Evolutionary conservation across 2,888 invertebrate species (phyloP), one percentile per base, ranked within the genome.

Genomic region (Doris montereyensis): DNA sequence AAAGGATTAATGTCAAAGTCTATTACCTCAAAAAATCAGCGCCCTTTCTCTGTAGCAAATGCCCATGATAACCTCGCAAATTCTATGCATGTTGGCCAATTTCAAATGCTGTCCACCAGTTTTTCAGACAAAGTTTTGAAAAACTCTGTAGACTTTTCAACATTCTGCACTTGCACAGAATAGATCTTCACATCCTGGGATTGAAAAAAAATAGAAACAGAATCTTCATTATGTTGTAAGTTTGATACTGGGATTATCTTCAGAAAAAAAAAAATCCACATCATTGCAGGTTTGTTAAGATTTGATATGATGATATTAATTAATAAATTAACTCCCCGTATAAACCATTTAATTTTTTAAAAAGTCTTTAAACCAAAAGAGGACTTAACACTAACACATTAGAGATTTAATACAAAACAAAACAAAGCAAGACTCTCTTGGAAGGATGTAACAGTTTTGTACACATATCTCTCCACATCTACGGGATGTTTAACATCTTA

Each of bases 1-100:
- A n/a, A n/a, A n/a, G n/a, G n/a, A n/a, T n/a, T n/a, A n/a, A n/a
- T n/a, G n/a, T n/a, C n/a, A n/a, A n/a, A n/a, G n/a, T n/a, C n/a
- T n/a, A n/a, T n/a, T n/a, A n/a, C n/a, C n/a, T n/a, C n/a, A n/a
- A n/a, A n/a, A n/a, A n/a, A n/a, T n/a, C n/a, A n/a, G n/a, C n/a
- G n/a, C n/a, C n/a, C n/a, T n/a, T n/a, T 89, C 90, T 57, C 88
- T 81, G 84, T 89, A 90, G 81, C 88, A 88, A 41, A 89, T 89
- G 10, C 88, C 90, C 89, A 89, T 89, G 70, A 90, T 85, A 79
- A 88, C 85, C 75, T 88, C 88, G 77, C 87, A 86, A 28, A 90
- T 85, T 71, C 86, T 85, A 35, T 84, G 82, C 72, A 89, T 86
- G 62, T 89, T 81, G 13, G 84, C 85, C 65, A 90, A 82, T 65